Evolutionary conservation across 2,113 vertebrate genomes (phyloP).

Genomic region (Phainopepla nitens): DNA sequence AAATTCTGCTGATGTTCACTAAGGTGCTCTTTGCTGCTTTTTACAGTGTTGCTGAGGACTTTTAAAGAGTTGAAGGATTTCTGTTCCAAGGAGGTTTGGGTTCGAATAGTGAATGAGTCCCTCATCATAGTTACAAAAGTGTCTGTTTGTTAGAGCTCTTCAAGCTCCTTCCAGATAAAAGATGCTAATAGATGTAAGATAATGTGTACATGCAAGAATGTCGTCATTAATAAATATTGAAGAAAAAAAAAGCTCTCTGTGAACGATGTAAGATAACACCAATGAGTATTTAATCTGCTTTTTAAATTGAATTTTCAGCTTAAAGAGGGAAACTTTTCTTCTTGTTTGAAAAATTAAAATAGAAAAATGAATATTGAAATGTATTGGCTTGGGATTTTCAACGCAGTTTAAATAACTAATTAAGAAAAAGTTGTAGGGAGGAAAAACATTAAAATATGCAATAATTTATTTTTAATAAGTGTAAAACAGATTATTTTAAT

Average conservation of each 20-base stretch:
- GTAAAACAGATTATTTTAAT: conserved; percentile 72
- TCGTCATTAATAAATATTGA: conserved; percentile 51
- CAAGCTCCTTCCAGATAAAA: conserved; percentile 35
- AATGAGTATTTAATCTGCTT: conserved; percentile 62
- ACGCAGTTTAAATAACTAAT: conserved; percentile 71
- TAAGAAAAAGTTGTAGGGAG: conserved; percentile 70
- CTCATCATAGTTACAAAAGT: background rate
- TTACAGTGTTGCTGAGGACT: background rate
- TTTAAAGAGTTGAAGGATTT: background rate
- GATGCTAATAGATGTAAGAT: conserved; percentile 37
- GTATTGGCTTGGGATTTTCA: conserved; percentile 69
- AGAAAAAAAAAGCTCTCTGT: background rate
- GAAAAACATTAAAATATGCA: conserved; percentile 71
- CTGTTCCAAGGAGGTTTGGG: background rate
- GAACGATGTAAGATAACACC: conserved; percentile 35
- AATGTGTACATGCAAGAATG: conserved; percentile 31
- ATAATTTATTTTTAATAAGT: conserved; percentile 75
- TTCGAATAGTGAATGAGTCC: background rate
- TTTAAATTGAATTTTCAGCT: conserved; percentile 58
- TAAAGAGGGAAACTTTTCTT: conserved; percentile 57
- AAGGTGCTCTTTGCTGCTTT: background rate
- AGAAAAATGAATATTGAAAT: conserved; percentile 74
- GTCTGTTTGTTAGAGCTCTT: conserved; percentile 24
- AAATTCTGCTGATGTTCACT: background rate
- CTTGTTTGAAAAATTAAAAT: conserved; percentile 66